Evolutionary conservation across 2,797 vertebrate genomes (phyloP).

Genomic region (Rousettus madagascariensis): DNA sequence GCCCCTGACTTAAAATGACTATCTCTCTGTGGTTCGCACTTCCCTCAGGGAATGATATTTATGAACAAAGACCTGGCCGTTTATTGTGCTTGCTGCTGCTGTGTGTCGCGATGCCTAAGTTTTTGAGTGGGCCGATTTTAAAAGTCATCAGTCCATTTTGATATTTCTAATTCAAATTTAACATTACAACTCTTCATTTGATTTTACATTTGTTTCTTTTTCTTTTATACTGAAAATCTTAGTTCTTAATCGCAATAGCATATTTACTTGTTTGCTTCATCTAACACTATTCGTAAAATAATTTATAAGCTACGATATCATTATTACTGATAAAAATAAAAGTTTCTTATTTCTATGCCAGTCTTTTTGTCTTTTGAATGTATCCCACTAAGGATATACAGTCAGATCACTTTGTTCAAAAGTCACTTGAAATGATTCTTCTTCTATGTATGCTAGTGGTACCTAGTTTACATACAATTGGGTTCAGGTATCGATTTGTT

Average conservation of each 20-base stretch:
- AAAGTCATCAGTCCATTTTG: not conserved
- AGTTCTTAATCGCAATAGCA: not conserved
- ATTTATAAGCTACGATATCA: not conserved
- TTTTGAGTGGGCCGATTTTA: not conserved
- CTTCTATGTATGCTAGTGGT: not conserved
- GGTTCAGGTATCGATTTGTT: not conserved
- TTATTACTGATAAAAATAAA: not conserved
- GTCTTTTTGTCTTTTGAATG: not conserved
- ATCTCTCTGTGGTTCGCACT: not conserved
- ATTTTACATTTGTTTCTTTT: not conserved
- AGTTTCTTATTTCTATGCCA: not conserved
- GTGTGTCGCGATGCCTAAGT: not conserved
- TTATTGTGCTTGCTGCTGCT: not conserved
- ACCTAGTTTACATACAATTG: not conserved
- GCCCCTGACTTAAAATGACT: not conserved
- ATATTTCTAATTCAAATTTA: not conserved
- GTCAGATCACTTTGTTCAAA: not conserved
- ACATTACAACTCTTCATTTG: not conserved
- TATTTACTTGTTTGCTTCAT: not conserved
- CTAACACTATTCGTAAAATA: not conserved
- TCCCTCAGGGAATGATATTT: not conserved
- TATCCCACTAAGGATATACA: not conserved
- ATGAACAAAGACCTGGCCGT: not conserved
- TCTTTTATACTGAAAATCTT: not conserved
- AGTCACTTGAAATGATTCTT: not conserved